phyloP scores from a whole-genome alignment of 2,113 vertebrate species.

The Lanius ludovicianus region DNA sequence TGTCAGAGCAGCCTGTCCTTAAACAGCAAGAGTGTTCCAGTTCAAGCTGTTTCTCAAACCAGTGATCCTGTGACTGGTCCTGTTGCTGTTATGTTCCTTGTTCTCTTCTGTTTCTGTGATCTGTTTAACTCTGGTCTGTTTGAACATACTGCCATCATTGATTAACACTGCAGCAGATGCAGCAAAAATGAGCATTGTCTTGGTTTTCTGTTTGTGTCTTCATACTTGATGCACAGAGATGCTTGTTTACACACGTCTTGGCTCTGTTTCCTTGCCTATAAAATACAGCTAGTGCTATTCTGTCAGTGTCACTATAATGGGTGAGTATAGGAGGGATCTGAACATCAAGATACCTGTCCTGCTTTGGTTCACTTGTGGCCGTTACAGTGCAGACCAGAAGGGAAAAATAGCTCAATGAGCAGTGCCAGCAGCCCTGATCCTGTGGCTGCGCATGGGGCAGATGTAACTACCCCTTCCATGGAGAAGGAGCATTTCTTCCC shows the following conservation, averaged over 20 bases:
- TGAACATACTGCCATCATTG: neutral
- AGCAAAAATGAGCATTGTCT: neutral
- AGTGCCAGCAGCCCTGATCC: neutral
- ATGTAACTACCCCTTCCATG: neutral
- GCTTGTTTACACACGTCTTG: neutral
- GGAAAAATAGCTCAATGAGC: neutral
- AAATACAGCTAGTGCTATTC: neutral
- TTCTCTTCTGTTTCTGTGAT: neutral
- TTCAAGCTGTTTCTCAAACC: neutral
- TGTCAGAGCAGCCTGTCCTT: neutral
- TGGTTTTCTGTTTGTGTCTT: neutral
- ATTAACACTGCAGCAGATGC: neutral
- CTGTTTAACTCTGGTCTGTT: neutral
- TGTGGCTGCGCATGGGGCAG: rapidly evolving
- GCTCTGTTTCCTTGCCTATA: neutral
- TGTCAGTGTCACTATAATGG: rapidly evolving
- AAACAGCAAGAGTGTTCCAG: neutral
- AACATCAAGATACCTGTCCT: neutral
- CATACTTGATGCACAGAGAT: neutral
- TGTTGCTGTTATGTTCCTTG: neutral
- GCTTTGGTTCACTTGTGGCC: neutral
- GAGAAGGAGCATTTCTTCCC: neutral
- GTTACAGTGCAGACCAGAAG: neutral
- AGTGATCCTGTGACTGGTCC: neutral
- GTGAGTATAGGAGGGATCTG: neutral